Conservation (phyloP, 2,888 invertebrate species). For the Watsonalla cultraria region DNA sequence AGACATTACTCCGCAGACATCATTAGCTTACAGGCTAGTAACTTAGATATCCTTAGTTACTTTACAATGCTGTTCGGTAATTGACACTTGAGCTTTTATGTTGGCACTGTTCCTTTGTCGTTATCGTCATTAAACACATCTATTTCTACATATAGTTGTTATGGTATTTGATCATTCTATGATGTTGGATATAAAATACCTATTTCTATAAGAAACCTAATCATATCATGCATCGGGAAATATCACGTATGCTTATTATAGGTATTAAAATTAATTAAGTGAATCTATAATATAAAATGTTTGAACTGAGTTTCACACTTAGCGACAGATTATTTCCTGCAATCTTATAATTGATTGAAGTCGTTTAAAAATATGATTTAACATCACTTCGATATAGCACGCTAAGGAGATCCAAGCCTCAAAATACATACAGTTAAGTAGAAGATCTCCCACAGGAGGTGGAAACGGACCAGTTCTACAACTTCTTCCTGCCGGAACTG, state of each 20-base stretch:
- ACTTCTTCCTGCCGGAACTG: conserved; percentile 96
- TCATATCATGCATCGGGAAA: too few relatives aligned
- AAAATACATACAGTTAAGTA: conserved; percentile 20
- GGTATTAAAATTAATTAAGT: too few relatives aligned
- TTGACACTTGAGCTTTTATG: too few relatives aligned
- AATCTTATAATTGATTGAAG: background rate
- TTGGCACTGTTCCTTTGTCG: too few relatives aligned
- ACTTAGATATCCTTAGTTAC: conserved; percentile 5
- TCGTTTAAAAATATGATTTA: background rate
- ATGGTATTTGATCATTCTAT: too few relatives aligned
- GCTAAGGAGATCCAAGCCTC: background rate
- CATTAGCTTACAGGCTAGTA: conserved; percentile 85
- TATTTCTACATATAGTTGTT: background rate
- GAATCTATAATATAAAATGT: too few relatives aligned
- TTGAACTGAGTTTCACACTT: too few relatives aligned
- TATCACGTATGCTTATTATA: too few relatives aligned
- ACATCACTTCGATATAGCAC: background rate
- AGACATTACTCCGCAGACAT: conserved; percentile 97
- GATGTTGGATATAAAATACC: too few relatives aligned
- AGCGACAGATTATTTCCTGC: too few relatives aligned
- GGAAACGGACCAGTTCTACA: conserved; percentile 99
- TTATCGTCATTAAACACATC: background rate
- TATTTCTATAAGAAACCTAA: too few relatives aligned
- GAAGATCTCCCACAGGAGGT: conserved; percentile 86
- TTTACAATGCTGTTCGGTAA: background rate